phyloP scores from a whole-genome alignment of 2,797 vertebrate genomes.

The Gymnodraco acuticeps region DNA sequence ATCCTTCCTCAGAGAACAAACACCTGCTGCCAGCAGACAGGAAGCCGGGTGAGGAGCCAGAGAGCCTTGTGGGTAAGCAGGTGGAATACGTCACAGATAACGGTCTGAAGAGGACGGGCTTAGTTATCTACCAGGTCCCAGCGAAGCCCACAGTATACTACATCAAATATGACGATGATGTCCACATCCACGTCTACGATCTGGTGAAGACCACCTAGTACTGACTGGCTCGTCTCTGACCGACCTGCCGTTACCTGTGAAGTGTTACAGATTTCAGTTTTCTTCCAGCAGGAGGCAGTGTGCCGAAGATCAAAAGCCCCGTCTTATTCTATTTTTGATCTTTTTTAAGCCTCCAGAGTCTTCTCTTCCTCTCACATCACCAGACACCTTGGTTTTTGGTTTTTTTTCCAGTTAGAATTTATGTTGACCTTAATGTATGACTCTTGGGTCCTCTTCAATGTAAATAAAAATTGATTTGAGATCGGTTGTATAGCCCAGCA shows the following conservation, averaged over 20 bases:
- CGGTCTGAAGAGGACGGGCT: slow-evolving; percentile 87
- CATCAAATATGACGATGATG: slow-evolving; percentile 90
- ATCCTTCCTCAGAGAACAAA: slow-evolving; percentile 83
- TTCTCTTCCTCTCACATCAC: slow-evolving; percentile 27
- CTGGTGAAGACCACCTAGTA: slow-evolving; percentile 89
- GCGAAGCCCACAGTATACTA: slow-evolving; percentile 90
- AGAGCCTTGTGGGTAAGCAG: slow-evolving; percentile 90
- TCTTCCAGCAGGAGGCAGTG: slow-evolving; percentile 37
- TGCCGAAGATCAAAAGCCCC: slow-evolving; percentile 36
- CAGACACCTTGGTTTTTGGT: slow-evolving; percentile 26
- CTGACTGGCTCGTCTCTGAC: slow-evolving; percentile 63
- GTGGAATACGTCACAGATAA: slow-evolving; percentile 90
- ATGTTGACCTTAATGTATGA: slow-evolving; percentile 40
- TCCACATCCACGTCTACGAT: slow-evolving; percentile 90
- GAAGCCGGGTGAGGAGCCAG: slow-evolving; percentile 89
- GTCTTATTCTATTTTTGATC: neutral
- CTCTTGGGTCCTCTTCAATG: slow-evolving; percentile 36
- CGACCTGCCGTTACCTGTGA: slow-evolving; percentile 64
- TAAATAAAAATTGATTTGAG: slow-evolving; percentile 68
- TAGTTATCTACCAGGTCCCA: slow-evolving; percentile 90
- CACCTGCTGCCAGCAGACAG: slow-evolving; percentile 89
- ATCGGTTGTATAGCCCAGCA: slow-evolving; percentile 53
- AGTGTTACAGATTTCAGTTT: slow-evolving; percentile 70
- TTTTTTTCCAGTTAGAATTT: slow-evolving; percentile 18
- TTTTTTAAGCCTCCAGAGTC: neutral